phyloP scores from a whole-genome alignment of 2,113 vertebrate species.

The Dicerorhinus sumatrensis region DNA sequence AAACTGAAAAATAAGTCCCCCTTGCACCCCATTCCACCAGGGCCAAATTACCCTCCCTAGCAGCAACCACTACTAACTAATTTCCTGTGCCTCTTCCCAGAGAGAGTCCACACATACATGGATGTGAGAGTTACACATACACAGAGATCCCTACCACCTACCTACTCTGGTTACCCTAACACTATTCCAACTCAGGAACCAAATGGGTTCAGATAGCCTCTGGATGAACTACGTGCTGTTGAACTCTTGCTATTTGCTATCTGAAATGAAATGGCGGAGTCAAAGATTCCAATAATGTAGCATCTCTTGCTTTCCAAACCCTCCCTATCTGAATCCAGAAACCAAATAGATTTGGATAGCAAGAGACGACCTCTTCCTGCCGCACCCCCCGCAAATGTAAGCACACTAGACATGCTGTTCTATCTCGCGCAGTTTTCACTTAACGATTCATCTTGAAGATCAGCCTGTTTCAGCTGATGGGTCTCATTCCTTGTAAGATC shows the following conservation, averaged over 20 bases:
- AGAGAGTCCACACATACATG: neutral
- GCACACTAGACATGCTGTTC: neutral
- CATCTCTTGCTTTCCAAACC: neutral
- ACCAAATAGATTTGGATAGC: neutral
- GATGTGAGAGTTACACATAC: neutral
- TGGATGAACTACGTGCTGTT: neutral
- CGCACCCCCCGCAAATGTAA: neutral
- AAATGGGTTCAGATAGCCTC: neutral
- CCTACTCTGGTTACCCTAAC: neutral
- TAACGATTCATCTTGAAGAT: neutral
- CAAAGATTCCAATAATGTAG: neutral
- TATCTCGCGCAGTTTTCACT: neutral
- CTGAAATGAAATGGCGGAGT: neutral
- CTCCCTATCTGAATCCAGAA: neutral
- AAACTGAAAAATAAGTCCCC: constrained; percentile 38
- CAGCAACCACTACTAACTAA: neutral
- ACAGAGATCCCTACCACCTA: neutral
- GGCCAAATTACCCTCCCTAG: neutral
- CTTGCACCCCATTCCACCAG: neutral
- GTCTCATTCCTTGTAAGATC: neutral
- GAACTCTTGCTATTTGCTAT: neutral
- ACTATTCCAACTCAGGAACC: neutral
- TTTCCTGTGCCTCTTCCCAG: neutral
- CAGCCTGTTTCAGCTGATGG: neutral
- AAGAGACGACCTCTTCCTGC: neutral